These are phyloP conservation scores for Keiferia lycopersicella DNA, from an alignment of 2,888 invertebrate species.

Conservation along the genomic window DNA sequence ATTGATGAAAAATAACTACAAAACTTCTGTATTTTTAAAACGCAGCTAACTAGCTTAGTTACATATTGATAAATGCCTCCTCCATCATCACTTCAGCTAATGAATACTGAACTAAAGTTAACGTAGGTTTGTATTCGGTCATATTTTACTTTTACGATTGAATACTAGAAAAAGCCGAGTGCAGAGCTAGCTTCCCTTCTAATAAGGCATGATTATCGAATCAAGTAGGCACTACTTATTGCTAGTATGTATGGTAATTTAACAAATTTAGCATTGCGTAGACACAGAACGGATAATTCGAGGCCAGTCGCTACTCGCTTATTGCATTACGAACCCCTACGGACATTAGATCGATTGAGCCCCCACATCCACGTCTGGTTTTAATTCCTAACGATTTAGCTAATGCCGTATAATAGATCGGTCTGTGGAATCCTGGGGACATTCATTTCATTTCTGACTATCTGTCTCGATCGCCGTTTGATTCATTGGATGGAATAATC, in stretches of 20 bases:
- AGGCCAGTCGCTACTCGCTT: slow-evolving; percentile 7
- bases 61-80: background rate
- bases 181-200: no score
- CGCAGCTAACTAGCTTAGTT: no score
- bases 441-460: background rate
- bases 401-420: slow-evolving; percentile 17
- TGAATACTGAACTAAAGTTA: no score
- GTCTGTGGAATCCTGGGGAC: background rate
- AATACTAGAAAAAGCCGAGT: no score
- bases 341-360: slow-evolving; percentile 9
- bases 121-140: no score
- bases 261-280: background rate
- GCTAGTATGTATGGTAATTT: background rate
- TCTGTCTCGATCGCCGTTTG: slow-evolving; percentile 8
- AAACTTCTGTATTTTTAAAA: background rate
- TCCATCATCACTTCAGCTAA: no score
- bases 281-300: background rate
- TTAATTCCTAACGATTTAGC: slow-evolving; percentile 27
- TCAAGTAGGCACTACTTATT: no score
- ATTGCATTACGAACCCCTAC: slow-evolving; percentile 1
- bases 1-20: background rate
- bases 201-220: no score
- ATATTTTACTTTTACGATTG: no score
- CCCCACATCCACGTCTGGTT: slow-evolving; percentile 21
- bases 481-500: slow-evolving; percentile 5